These are phyloP conservation scores for Amphiprion percula DNA, from an alignment of 2,113 vertebrate genomes.

Conservation along the genomic window DNA sequence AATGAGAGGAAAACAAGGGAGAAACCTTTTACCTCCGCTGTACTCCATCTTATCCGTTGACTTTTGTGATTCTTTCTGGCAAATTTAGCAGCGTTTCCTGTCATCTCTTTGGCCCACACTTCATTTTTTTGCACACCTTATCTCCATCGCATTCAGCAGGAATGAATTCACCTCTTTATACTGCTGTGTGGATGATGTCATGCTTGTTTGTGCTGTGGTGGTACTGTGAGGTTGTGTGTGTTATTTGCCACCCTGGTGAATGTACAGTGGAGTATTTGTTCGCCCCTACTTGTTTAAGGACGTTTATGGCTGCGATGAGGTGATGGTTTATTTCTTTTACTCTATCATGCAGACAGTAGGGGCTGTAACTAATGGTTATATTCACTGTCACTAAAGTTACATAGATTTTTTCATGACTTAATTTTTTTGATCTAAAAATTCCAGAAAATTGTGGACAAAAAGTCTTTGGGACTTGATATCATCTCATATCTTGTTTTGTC, in stretches of 20 bases:
- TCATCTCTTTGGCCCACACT: slow-evolving; percentile 21
- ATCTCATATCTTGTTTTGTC: too few species aligned
- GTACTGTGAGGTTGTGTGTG: slow-evolving; percentile 22
- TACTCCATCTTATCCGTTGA: slow-evolving; percentile 39
- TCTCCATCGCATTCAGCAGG: slow-evolving; percentile 22
- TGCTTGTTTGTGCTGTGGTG: slow-evolving; percentile 37
- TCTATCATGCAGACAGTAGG: neutral
- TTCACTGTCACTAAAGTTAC: neutral
- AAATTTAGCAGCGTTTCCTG: slow-evolving; percentile 31
- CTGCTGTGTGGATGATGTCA: slow-evolving; percentile 38
- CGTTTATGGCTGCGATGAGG: neutral
- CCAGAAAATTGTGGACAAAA: too few species aligned
- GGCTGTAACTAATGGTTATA: neutral
- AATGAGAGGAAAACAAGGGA: slow-evolving; percentile 64
- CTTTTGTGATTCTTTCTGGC: slow-evolving; percentile 37
- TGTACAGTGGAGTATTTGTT: slow-evolving; percentile 28
- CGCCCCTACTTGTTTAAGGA: slow-evolving; percentile 8
- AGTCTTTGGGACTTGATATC: too few species aligned
- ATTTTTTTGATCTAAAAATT: neutral
- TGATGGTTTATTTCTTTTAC: neutral
- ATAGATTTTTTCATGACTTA: too few species aligned
- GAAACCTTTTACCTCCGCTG: slow-evolving; percentile 52
- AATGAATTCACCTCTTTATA: slow-evolving; percentile 46
- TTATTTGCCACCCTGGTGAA: slow-evolving; percentile 18
- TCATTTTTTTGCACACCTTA: slow-evolving; percentile 23